phyloP scores from a whole-genome alignment of 2,113 vertebrate genomes.

The Cynopterus brachyotis region DNA sequence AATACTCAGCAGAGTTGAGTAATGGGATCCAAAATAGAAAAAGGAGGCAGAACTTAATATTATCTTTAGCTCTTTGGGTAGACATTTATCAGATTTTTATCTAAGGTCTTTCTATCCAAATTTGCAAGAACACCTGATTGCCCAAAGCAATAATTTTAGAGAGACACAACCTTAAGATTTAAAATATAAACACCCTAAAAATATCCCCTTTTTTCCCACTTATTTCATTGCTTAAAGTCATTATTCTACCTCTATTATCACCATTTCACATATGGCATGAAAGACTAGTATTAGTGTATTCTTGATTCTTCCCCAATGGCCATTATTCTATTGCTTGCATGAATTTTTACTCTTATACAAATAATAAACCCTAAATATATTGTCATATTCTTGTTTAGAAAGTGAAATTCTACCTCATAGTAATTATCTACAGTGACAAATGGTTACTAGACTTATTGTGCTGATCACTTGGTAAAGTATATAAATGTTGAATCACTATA shows the following conservation, averaged over 20 bases:
- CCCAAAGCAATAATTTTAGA: not conserved
- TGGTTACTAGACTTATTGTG: not conserved
- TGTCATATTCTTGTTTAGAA: not conserved
- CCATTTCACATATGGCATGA: not conserved
- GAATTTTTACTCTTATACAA: conserved; percentile 3
- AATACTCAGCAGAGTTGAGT: not conserved
- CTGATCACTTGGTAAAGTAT: not conserved
- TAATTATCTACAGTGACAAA: not conserved
- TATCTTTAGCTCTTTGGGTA: not conserved
- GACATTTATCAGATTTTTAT: not conserved
- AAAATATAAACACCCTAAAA: not conserved
- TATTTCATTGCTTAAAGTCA: not conserved
- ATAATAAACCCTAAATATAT: not conserved
- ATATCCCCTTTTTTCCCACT: not conserved
- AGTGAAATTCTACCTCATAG: not conserved
- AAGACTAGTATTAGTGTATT: not conserved
- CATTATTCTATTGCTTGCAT: not conserved
- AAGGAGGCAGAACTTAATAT: not conserved
- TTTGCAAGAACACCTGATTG: not conserved
- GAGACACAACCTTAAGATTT: not conserved
- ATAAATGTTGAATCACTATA: not conserved
- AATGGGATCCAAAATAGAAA: not conserved
- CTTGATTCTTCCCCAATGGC: not conserved
- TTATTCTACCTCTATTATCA: not conserved
- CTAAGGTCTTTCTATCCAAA: not conserved